Evolutionary conservation across 92 coral and sea anemone genomes (phyloP).

Genomic region (Zoanthus gigantus): DNA sequence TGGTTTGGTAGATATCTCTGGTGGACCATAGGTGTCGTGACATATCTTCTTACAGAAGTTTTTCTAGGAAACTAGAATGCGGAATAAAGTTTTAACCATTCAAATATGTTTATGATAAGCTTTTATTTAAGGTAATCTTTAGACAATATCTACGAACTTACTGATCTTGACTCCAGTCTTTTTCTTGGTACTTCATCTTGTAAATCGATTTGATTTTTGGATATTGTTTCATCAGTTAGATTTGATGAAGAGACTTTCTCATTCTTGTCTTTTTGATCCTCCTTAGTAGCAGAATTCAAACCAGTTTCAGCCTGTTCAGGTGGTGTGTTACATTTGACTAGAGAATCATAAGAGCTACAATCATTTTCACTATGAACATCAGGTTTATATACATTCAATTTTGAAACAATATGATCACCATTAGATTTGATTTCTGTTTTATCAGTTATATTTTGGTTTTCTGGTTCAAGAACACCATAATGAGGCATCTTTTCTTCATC

Average conservation of each 20-base stretch:
- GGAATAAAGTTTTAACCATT: too few relatives aligned
- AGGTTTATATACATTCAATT: not conserved
- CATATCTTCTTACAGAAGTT: too few relatives aligned
- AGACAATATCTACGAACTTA: slow-evolving; percentile 42
- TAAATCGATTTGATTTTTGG: not conserved
- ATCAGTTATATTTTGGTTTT: slow-evolving; percentile 10
- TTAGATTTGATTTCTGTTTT: not conserved
- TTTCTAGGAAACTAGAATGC: too few relatives aligned
- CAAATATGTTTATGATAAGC: too few relatives aligned
- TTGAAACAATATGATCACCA: not conserved
- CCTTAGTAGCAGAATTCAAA: not conserved
- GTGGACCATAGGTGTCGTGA: too few relatives aligned
- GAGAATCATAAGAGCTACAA: not conserved
- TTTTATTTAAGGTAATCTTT: too few relatives aligned
- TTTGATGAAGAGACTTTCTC: not conserved
- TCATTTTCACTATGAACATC: not conserved
- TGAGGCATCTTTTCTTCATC: slow-evolving; percentile 12
- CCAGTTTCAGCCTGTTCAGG: not conserved
- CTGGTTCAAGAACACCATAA: slow-evolving; percentile 56
- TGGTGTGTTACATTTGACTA: not conserved
- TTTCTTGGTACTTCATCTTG: slow-evolving; percentile 29
- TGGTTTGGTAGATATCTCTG: too few relatives aligned
- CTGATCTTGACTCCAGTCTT: slow-evolving; percentile 61
- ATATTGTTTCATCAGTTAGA: not conserved
- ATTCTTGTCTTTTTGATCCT: not conserved